Conservation (phyloP, 2,113 vertebrate genomes). For the Choloepus hoffmanni region DNA sequence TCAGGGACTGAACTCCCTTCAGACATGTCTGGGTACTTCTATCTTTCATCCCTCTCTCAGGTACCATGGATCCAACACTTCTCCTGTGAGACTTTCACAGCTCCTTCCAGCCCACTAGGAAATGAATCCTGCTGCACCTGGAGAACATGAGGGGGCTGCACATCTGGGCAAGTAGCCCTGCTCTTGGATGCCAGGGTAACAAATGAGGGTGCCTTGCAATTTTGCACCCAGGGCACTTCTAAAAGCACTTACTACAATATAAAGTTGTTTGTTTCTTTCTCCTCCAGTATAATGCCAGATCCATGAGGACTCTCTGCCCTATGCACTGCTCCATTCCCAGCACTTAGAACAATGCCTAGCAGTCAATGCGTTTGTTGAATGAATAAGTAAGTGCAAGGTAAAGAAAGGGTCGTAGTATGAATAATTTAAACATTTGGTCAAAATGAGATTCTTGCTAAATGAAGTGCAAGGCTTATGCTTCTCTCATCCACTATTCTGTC, state of each 20-base stretch:
- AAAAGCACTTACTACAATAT: background rate
- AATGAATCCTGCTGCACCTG: background rate
- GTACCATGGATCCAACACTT: too few species aligned
- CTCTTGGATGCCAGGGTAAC: background rate
- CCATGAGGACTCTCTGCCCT: background rate
- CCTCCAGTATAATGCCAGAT: background rate
- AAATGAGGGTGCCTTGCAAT: too few species aligned
- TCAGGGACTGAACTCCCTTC: background rate
- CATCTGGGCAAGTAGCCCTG: too few species aligned
- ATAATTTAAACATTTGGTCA: background rate
- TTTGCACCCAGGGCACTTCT: background rate
- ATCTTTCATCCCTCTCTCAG: background rate
- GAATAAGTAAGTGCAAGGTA: background rate
- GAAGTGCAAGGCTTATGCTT: background rate
- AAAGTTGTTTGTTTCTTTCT: background rate
- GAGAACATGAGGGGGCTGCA: background rate
- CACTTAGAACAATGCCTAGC: background rate
- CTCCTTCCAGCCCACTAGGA: background rate
- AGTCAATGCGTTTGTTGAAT: background rate
- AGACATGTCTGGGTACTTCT: too few species aligned
- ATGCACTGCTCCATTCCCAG: background rate
- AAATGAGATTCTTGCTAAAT: background rate
- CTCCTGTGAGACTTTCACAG: background rate
- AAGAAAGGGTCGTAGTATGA: background rate
- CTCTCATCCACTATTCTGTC: accelerated